phyloP scores from a whole-genome alignment of 2,113 vertebrate species.

The Pseudolaguvia tuberculata region DNA sequence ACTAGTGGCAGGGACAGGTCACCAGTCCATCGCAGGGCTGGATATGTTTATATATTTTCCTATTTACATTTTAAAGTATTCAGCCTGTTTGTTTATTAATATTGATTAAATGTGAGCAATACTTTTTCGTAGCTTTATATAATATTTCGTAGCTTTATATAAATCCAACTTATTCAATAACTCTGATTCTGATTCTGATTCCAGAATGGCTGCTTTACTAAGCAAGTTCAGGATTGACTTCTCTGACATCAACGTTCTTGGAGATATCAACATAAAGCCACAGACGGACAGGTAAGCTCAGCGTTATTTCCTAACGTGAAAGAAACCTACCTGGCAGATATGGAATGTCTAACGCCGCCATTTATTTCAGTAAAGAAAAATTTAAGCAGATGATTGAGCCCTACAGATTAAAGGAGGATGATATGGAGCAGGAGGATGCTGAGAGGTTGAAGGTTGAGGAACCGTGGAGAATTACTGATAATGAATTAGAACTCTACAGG shows the following conservation, averaged over 20 bases:
- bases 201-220: conserved; percentile 92
- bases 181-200: conserved; percentile 27
- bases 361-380: conserved; percentile 72
- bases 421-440: conserved; percentile 90
- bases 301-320: conserved; percentile 18
- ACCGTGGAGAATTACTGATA: conserved; percentile 96
- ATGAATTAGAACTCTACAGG: conserved; percentile 92
- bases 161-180: neutral
- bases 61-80: neutral
- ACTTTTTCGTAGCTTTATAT: neutral
- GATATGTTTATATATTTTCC: neutral
- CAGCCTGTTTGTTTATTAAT: neutral
- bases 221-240: conserved; percentile 97
- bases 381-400: conserved; percentile 95
- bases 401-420: conserved; percentile 90
- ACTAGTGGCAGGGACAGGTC: no score
- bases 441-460: conserved; percentile 92
- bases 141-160: neutral
- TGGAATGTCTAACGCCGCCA: neutral
- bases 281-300: conserved; percentile 87
- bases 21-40: no score
- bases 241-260: conserved; percentile 91
- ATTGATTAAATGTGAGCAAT: neutral
- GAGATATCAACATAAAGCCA: conserved; percentile 97
- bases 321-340: neutral